Evolutionary conservation across 2,113 vertebrate species (phyloP), one percentile per base, ranked within the genome.

Genomic region (Cinclus mexicanus): DNA sequence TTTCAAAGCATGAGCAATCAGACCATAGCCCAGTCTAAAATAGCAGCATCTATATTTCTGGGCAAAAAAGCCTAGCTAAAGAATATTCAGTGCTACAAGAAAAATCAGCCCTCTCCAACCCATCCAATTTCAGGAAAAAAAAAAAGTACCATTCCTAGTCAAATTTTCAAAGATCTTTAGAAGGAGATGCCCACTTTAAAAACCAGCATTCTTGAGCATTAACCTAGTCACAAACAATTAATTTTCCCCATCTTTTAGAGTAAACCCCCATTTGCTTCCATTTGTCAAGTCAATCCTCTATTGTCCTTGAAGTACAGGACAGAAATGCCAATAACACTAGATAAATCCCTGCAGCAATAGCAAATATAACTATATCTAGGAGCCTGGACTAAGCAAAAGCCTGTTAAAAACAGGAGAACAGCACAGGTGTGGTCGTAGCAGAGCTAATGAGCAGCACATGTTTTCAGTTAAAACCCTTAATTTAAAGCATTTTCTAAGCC

Each of bases 401-500:
- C 52, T 47, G 25, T 80, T 81, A 60, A 77, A 88, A 77, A 31
- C 33, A 37, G 6, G 9, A 76, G 15, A 88, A 83, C 11, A 29
- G 72, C 56, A 84, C 70, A 95, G 83, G 95, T 94, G 85, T 89
- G 46, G 53, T 41, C 52, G 21, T 15, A 91, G n/a, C 71, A 85
- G 11, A 83, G 61, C 84, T 97, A 96, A 96, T 87, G 64, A 95
- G 82, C 46, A 81, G 53, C 81, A 78, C 87, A 89, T 71, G 70
- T 78, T 92, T 93, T 87, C 64, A 83, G 53, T 89, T 87, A 93
- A 95, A 95, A 39, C 4, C 7, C 53, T 78, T 94, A 87, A 96
- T 96, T 92, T 94, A 70, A 83, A 93, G 49, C 35, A 25, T 76
- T 35, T 77, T 81, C 79, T 50, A 61, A 93, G 85, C 55, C 70